Percentiles rank a stretch among this genome's conserved stretches.
Evolutionary conservation across 2,888 invertebrate species (phyloP).

Genomic region (Limnephilus lunatus): DNA sequence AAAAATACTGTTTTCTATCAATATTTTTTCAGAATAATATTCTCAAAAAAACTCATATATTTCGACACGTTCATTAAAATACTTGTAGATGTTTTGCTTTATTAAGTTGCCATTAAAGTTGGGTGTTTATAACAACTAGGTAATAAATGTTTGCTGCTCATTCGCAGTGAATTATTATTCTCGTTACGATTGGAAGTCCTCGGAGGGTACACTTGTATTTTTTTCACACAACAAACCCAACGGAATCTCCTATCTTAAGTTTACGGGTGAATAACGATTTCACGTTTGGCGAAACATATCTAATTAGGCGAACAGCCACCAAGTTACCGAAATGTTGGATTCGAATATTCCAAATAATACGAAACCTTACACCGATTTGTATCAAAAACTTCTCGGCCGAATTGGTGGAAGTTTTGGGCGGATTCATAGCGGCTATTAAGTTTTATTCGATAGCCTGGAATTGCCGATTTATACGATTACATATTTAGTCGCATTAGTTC

Average conservation of each 20-base stretch:
- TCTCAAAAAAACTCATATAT: neutral
- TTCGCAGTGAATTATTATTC: neutral
- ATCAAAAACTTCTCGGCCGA: slow-evolving; percentile 30
- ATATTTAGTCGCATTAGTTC: neutral
- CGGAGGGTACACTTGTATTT: neutral
- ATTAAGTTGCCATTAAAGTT: neutral
- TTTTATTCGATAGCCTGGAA: slow-evolving; percentile 12
- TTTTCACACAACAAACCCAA: neutral
- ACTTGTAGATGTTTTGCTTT: neutral
- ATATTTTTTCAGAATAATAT: no score
- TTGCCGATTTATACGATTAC: slow-evolving; percentile 1
- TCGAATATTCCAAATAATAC: slow-evolving; percentile 19
- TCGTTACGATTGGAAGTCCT: neutral
- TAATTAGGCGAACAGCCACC: slow-evolving; percentile 33
- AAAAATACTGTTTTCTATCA: neutral
- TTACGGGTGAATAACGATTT: slow-evolving; percentile 44
- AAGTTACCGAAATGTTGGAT: slow-evolving; percentile 20
- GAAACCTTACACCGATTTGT: slow-evolving; percentile 16
- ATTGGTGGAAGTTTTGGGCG: slow-evolving; percentile 16
- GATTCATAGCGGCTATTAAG: slow-evolving; percentile 20
- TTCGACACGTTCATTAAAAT: neutral
- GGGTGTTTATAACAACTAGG: neutral
- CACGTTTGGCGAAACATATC: slow-evolving; percentile 47
- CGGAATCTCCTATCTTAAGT: slow-evolving; percentile 33
- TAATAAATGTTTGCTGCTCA: neutral